Base-by-base conservation (phyloP, 53 echinoderm and acorn worm species). In the Paracentrotus lividus region DNA sequence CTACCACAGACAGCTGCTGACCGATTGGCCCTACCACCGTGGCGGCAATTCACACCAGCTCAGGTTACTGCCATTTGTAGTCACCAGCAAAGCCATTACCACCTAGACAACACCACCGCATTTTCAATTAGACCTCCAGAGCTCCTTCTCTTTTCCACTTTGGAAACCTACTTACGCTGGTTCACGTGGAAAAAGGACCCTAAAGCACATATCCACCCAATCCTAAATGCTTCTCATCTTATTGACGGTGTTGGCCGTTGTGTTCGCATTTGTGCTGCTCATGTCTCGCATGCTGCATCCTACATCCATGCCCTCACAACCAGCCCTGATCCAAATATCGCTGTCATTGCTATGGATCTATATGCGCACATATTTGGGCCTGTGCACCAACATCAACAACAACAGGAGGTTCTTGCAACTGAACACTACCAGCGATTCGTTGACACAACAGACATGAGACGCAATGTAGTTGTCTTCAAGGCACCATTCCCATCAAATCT, bases 91-190 rank as follows among this genome's bases (percentile, higher is more conserved):
- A 44, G 93, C 44, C 59, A 58, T 23, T 93, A 55, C 64, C 88
- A 93, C 44, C 45, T 93, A 24, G 93, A 93, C 87, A 53, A 56
- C 33, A 93, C 93, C 8, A 16, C 56, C 86, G 8, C 87, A 57
- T 93, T 93, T 64, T 93, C 93, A 51, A 87, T 93, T 34, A 60
- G 93, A 53, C 93, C 93, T 5, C 93, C 93, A 56, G 93, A 93
- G 36, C 87, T 93, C 57, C 43, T 55, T 27, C 42, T 93, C 12
- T 93, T 93, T 87, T 93, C 93, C 44, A 87, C 2, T 57, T 55
- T 93, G 27, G 93, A 93, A 87, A 31, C 32, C 1, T 93, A 93
- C 64, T 43, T 93, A 60, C 93, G 93, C 4, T 93, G 87, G 93
- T 93, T 93, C 93, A 93, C 88, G 16, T 88, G 93, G 87, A 86